A percentile compares a stretch with the other conserved stretches of the same genome.
phyloP scores from a whole-genome alignment of 2,113 vertebrate genomes.

The Myrmecobius fasciatus region DNA sequence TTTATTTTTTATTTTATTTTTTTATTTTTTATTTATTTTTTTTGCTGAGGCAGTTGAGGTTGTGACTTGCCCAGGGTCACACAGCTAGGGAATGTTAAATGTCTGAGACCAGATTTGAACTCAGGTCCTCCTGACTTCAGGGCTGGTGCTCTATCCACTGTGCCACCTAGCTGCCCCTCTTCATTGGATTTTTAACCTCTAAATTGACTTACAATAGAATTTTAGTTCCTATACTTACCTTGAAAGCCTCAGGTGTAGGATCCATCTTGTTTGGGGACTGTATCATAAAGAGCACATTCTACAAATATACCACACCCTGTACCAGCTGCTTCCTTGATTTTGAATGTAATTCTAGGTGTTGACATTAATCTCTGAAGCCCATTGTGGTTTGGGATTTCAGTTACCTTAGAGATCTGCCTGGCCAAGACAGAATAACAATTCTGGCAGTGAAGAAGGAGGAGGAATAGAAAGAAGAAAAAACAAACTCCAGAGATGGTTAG shows the following conservation, averaged over 20 bases:
- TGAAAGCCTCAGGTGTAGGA: neutral
- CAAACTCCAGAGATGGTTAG: neutral
- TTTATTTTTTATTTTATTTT: too few species aligned
- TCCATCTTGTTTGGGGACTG: neutral
- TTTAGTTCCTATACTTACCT: neutral
- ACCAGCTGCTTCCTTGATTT: neutral
- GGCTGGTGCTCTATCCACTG: too few species aligned
- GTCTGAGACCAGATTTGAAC: too few species aligned
- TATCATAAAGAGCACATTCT: neutral
- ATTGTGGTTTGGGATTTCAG: neutral
- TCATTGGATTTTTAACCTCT: neutral
- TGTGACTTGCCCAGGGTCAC: too few species aligned
- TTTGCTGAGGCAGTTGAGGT: too few species aligned
- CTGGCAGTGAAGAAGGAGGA: neutral
- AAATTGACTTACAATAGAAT: neutral
- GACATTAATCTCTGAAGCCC: neutral
- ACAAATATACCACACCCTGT: neutral
- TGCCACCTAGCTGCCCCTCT: too few species aligned
- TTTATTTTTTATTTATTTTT: too few species aligned
- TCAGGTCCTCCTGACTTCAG: too few species aligned
- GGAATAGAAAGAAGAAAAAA: neutral
- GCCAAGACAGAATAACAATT: neutral
- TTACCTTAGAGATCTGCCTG: neutral
- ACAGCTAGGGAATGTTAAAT: too few species aligned
- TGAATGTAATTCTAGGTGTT: neutral